phyloP scores from a whole-genome alignment of 2,888 invertebrate genomes.

The Unio delphinus region DNA sequence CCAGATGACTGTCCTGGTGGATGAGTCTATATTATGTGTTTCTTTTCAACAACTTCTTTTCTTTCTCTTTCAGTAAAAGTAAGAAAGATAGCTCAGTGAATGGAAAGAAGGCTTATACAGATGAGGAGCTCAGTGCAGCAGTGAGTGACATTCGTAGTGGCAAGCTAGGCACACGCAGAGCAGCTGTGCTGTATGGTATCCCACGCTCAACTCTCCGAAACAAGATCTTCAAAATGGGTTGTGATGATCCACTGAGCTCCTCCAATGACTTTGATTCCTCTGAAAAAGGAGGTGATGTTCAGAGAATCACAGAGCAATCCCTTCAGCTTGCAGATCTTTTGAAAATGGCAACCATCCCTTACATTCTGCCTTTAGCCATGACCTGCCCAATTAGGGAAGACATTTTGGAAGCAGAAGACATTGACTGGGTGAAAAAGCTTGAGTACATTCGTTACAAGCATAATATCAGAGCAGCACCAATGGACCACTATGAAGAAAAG shows the following conservation, averaged over 20 bases:
- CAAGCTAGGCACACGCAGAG: constrained; percentile 91
- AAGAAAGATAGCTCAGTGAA: constrained; percentile 22
- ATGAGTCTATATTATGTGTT: neutral
- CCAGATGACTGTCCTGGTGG: neutral
- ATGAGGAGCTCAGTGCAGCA: constrained; percentile 94
- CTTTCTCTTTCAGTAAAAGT: constrained; percentile 8
- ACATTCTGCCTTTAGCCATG: constrained; percentile 25
- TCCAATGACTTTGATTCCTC: no score
- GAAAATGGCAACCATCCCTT: constrained; percentile 27
- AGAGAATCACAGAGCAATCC: no score
- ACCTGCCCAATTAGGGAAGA: constrained; percentile 31
- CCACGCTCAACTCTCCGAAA: constrained; percentile 96
- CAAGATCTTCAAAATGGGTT: constrained; percentile 79
- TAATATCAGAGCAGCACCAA: constrained; percentile 55
- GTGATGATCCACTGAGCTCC: constrained; percentile 22
- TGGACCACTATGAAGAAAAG: constrained; percentile 47
- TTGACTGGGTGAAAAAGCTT: constrained; percentile 52
- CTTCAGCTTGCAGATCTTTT: constrained; percentile 26
- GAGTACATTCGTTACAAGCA: constrained; percentile 65
- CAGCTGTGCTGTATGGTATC: constrained; percentile 95
- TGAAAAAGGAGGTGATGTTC: no score
- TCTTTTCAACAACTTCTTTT: neutral
- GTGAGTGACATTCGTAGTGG: constrained; percentile 94
- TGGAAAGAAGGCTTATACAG: constrained; percentile 82
- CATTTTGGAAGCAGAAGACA: constrained; percentile 24